Evolutionary conservation across 2,797 vertebrate genomes (phyloP).

Genomic region (Diglossa cyanea): DNA sequence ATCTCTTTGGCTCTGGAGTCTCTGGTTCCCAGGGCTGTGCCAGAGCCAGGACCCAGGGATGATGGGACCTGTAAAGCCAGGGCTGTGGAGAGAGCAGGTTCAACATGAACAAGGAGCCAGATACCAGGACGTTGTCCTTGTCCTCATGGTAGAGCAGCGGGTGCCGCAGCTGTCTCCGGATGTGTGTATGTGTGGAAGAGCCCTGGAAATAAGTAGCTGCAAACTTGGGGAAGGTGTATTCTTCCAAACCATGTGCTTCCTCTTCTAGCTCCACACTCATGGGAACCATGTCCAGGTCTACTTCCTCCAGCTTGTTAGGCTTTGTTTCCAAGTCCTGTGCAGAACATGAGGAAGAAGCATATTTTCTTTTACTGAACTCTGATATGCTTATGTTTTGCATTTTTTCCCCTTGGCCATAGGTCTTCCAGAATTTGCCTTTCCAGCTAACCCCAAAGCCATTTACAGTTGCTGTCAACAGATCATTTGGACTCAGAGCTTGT

Average conservation of each 20-base stretch:
- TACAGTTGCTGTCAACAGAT: background rate
- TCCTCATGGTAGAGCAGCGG: constrained; percentile 92
- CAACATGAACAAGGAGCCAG: background rate
- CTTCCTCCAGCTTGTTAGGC: constrained; percentile 75
- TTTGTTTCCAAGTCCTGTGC: constrained; percentile 82
- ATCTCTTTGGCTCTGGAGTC: background rate
- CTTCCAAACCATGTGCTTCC: constrained; percentile 79
- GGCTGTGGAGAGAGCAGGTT: background rate
- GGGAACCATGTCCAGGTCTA: constrained; percentile 86
- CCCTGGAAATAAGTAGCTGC: constrained; percentile 94
- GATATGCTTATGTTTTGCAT: background rate
- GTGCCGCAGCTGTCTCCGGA: constrained; percentile 81
- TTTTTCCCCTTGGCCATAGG: rapidly evolving
- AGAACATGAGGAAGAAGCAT: background rate
- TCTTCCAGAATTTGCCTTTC: background rate
- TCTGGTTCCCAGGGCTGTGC: background rate
- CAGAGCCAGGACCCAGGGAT: background rate
- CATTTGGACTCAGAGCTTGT: background rate
- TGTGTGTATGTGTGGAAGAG: constrained; percentile 81
- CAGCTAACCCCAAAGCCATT: background rate
- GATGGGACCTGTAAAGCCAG: background rate
- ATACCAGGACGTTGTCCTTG: constrained; percentile 84
- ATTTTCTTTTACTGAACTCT: background rate
- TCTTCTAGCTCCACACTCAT: constrained; percentile 77
- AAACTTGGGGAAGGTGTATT: constrained; percentile 92